Evolutionary conservation across 2,888 invertebrate genomes (phyloP).

Genomic region (Leucophora obtusa): DNA sequence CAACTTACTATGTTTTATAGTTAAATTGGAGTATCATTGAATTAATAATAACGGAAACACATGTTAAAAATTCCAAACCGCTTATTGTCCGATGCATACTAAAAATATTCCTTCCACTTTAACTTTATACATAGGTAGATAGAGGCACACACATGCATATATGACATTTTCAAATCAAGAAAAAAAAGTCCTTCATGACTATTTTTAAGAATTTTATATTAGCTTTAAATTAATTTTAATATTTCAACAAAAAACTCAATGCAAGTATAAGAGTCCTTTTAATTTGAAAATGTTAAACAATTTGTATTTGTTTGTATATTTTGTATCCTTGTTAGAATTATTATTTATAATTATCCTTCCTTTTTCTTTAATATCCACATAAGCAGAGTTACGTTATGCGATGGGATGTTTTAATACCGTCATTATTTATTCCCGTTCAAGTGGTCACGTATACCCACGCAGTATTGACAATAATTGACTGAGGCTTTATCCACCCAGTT

Average conservation of each 20-base stretch:
- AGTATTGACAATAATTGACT: constrained; percentile 59
- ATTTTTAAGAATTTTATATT: constrained; percentile 19
- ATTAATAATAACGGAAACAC: constrained; percentile 66
- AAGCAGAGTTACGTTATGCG: background rate
- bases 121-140: background rate
- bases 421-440: constrained; percentile 17
- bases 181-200: constrained; percentile 39
- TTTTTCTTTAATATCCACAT: constrained; percentile 1
- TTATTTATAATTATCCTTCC: constrained; percentile 38
- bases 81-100: constrained; percentile 19
- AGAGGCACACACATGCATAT: constrained; percentile 1
- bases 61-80: constrained; percentile 68
- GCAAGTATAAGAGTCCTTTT: background rate
- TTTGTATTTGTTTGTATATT: background rate
- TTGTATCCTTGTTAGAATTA: constrained; percentile 13
- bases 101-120: background rate
- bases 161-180: constrained; percentile 7
- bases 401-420: constrained; percentile 1
- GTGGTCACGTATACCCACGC: constrained; percentile 53
- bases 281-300: background rate
- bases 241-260: background rate
- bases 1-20: background rate
- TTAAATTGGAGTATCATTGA: constrained; percentile 51
- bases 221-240: background rate
- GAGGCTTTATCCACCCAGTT: constrained; percentile 58